These are phyloP conservation scores for Caenorhabditis panamensis DNA, from an alignment of 2,888 invertebrate genomes.

Conservation along the genomic window DNA sequence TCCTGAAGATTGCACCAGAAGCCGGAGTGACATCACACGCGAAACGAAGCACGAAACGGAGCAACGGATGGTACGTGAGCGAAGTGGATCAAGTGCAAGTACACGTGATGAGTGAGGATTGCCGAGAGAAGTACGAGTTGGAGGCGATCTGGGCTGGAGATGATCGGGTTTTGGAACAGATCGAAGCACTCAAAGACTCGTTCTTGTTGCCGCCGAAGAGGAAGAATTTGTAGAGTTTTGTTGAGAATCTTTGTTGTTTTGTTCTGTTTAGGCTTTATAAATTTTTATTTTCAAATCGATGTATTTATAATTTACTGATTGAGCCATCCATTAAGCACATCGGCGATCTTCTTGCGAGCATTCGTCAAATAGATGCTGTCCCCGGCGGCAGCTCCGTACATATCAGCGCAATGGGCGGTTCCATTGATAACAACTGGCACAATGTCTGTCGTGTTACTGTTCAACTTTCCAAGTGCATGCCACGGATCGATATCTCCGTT, in stretches of 20 bases:
- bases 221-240: not conserved
- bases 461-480: conserved; percentile 68
- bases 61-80: conserved; percentile 59
- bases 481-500: conserved; percentile 71
- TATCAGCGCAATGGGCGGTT: conserved; percentile 73
- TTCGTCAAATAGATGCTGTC: conserved; percentile 49
- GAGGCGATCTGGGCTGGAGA: conserved; percentile 52
- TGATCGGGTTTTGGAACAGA: conserved; percentile 34
- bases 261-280: too few species aligned
- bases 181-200: conserved; percentile 26
- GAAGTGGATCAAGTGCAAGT: conserved; percentile 51
- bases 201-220: conserved; percentile 34
- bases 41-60: conserved; percentile 44
- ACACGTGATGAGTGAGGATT: conserved; percentile 60
- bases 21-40: conserved; percentile 16
- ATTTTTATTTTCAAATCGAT: not conserved
- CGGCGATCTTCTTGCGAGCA: conserved; percentile 54
- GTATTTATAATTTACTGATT: conserved; percentile 12
- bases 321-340: conserved; percentile 48
- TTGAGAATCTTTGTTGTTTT: too few species aligned
- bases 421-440: conserved; percentile 67
- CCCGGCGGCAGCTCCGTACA: conserved; percentile 60
- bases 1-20: conserved; percentile 35
- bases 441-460: conserved; percentile 38
- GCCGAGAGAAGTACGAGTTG: conserved; percentile 56